phyloP scores from a whole-genome alignment of 2,888 invertebrate genomes.

The Hyalella azteca region DNA sequence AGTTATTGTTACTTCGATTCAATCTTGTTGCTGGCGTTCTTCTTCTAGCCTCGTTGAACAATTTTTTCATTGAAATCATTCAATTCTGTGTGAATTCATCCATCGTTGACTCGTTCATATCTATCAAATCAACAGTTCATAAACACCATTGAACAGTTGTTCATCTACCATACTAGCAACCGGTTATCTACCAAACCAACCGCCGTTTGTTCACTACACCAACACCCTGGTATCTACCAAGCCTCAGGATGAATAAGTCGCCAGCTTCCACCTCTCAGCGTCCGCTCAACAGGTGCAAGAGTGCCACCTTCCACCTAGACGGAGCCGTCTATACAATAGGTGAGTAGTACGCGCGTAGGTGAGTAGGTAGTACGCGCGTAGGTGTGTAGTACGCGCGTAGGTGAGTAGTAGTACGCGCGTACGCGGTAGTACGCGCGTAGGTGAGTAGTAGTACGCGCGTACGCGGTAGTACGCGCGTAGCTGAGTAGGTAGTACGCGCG shows the following conservation, averaged over 20 bases:
- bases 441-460: not conserved
- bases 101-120: no score
- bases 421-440: not conserved
- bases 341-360: constrained; percentile 64
- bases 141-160: no score
- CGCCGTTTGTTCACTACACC: no score
- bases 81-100: no score
- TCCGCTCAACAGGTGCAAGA: constrained; percentile 71
- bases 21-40: no score
- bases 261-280: constrained; percentile 4
- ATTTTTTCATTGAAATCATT: no score
- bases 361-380: not conserved
- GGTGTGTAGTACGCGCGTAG: not conserved
- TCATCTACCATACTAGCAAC: no score
- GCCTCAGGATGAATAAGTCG: not conserved
- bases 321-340: constrained; percentile 86
- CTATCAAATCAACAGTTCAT: no score
- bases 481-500: not conserved
- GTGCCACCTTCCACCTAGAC: constrained; percentile 84
- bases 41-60: no score
- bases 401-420: not conserved
- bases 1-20: no score
- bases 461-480: not conserved
- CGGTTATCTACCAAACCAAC: no score
- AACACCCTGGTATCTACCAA: no score